phyloP scores from a whole-genome alignment of 2,113 vertebrate genomes.

The Hystrix cristata region DNA sequence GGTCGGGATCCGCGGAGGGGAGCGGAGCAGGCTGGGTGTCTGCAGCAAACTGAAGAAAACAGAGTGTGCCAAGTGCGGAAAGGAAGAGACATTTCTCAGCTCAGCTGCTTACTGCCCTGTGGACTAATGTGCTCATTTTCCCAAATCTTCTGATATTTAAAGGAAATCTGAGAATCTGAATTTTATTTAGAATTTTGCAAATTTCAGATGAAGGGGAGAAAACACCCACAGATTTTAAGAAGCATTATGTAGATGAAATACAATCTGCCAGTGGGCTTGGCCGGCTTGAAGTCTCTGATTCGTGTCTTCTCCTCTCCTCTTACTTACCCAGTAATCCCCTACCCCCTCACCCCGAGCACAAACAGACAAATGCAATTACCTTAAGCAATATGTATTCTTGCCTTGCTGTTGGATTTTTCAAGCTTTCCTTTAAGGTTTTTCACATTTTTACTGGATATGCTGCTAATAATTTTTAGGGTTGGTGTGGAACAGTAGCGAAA shows the following conservation, averaged over 20 bases:
- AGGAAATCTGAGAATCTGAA: neutral
- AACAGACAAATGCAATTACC: neutral
- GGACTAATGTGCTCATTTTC: neutral
- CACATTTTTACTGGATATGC: too few species aligned
- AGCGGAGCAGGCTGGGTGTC: neutral
- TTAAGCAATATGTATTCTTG: neutral
- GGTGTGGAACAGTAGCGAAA: neutral
- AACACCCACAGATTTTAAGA: neutral
- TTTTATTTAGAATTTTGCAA: constrained; percentile 8
- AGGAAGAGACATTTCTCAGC: neutral
- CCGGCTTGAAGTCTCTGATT: neutral
- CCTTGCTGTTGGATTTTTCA: neutral
- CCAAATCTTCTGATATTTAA: neutral
- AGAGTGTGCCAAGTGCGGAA: neutral
- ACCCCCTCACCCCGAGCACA: neutral
- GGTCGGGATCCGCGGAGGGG: neutral
- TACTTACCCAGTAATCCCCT: neutral
- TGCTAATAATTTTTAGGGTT: neutral
- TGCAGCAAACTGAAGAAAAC: neutral
- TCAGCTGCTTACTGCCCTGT: neutral
- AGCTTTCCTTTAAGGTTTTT: neutral
- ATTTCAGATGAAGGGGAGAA: neutral
- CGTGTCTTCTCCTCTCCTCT: neutral
- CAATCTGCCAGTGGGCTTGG: neutral
- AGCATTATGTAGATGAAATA: neutral